These are phyloP conservation scores for Pollimyrus isidori DNA, from an alignment of 2,113 vertebrate species.

Conservation along the genomic window DNA sequence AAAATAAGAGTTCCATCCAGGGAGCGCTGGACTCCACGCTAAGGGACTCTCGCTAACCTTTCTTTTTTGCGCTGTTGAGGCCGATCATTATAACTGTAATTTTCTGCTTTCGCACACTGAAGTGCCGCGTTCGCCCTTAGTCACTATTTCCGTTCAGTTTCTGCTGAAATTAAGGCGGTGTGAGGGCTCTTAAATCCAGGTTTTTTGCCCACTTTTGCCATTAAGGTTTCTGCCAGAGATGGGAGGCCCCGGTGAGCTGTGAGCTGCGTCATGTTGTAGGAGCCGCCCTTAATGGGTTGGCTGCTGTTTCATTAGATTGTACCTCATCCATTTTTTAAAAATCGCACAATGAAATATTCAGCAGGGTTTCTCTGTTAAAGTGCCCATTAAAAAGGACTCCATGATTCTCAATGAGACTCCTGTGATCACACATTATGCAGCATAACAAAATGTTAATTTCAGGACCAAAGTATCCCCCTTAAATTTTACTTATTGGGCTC, in stretches of 20 bases:
- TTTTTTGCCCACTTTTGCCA: conserved; percentile 10
- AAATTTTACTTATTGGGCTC: background rate
- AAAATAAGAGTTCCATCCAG: background rate
- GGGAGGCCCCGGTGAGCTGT: background rate
- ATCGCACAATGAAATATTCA: conserved; percentile 24
- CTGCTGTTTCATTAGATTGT: conserved; percentile 21
- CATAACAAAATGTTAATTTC: conserved; percentile 10
- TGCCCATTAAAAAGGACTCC: conserved; percentile 16
- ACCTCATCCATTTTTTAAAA: conserved; percentile 21
- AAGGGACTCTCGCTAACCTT: background rate
- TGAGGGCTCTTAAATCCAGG: background rate
- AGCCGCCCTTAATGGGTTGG: conserved; percentile 4
- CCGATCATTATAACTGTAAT: conserved; percentile 18
- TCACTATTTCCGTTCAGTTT: conserved; percentile 2
- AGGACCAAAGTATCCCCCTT: background rate
- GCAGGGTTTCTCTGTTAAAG: conserved; percentile 21
- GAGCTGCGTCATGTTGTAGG: background rate
- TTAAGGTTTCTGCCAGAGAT: background rate
- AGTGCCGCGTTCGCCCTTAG: conserved; percentile 6
- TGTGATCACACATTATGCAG: background rate
- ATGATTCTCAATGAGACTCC: conserved; percentile 10
- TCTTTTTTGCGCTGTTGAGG: conserved; percentile 5
- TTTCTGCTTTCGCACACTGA: conserved; percentile 11
- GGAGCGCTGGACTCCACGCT: background rate
- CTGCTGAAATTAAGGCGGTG: background rate